Evolutionary conservation across 2,797 vertebrate genomes (phyloP).

Genomic region (Benthosema pterotum): DNA sequence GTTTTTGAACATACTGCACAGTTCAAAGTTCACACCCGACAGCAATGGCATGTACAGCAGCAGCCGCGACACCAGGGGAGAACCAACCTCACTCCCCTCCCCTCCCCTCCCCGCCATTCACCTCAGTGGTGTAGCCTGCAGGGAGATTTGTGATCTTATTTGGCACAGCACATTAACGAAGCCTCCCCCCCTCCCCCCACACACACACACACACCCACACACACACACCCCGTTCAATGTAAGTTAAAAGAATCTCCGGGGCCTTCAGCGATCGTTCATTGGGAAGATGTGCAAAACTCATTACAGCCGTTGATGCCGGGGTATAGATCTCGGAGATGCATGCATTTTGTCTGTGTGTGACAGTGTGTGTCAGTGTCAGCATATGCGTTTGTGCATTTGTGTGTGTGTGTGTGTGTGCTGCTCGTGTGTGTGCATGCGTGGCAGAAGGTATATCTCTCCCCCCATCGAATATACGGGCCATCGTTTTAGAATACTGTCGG

Average conservation of each 20-base stretch:
- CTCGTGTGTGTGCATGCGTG: slow-evolving; percentile 46
- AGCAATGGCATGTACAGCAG: too few relatives aligned
- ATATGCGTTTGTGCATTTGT: slow-evolving; percentile 47
- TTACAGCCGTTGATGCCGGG: slow-evolving; percentile 70
- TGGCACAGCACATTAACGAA: slow-evolving; percentile 74
- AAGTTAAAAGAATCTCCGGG: slow-evolving; percentile 44
- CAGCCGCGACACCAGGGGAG: too few relatives aligned
- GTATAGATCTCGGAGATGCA: slow-evolving; percentile 76
- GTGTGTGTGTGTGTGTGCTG: slow-evolving; percentile 47
- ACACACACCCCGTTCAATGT: not conserved
- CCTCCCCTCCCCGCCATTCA: slow-evolving; percentile 21
- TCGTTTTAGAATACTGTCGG: slow-evolving; percentile 40
- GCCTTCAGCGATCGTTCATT: slow-evolving; percentile 71
- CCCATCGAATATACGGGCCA: slow-evolving; percentile 56
- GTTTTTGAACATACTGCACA: too few relatives aligned
- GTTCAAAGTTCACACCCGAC: too few relatives aligned
- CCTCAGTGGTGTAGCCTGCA: slow-evolving; percentile 56
- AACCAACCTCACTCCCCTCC: not conserved
- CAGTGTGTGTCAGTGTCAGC: slow-evolving; percentile 13
- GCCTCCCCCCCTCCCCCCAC: slow-evolving; percentile 60
- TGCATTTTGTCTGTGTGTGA: slow-evolving; percentile 49
- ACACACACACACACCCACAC: too few relatives aligned
- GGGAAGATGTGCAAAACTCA: slow-evolving; percentile 70
- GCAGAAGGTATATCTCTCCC: slow-evolving; percentile 50
- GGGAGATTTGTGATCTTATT: slow-evolving; percentile 80